Evolutionary conservation across 2,888 invertebrate species (phyloP).

Genomic region (Euzophera pinguis): DNA sequence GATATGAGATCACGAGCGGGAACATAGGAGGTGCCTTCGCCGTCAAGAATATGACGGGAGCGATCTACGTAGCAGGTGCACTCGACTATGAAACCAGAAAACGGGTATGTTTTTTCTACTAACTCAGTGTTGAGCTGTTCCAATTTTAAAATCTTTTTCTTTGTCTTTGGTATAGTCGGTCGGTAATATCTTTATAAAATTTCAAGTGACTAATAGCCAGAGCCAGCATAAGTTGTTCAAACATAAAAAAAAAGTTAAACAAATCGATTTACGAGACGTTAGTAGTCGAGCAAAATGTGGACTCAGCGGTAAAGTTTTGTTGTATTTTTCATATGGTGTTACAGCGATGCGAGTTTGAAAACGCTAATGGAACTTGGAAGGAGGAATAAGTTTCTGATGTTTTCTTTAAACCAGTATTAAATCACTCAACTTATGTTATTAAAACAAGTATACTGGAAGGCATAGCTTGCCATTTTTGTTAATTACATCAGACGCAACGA

Average conservation of each 20-base stretch:
- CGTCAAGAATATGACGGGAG: constrained; percentile 98
- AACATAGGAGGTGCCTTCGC: constrained; percentile 99
- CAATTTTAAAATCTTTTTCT: too few relatives aligned
- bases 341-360: constrained; percentile 25
- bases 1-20: constrained; percentile 99
- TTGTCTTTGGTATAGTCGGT: too few relatives aligned
- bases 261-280: constrained; percentile 30
- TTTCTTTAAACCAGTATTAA: neutral
- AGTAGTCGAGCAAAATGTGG: constrained; percentile 18
- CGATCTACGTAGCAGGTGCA: constrained; percentile 98
- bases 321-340: constrained; percentile 25
- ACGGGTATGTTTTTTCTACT: constrained; percentile 84
- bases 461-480: too few relatives aligned
- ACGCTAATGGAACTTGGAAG: constrained; percentile 31
- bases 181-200: constrained; percentile 20
- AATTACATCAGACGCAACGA: too few relatives aligned
- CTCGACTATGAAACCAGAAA: constrained; percentile 98
- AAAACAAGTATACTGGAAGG: too few relatives aligned
- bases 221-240: constrained; percentile 16
- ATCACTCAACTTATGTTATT: too few relatives aligned
- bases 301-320: constrained; percentile 28
- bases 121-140: too few relatives aligned
- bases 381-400: constrained; percentile 18
- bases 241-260: constrained; percentile 24
- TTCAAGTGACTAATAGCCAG: constrained; percentile 36